Evolutionary conservation across 2,113 vertebrate genomes (phyloP).

Genomic region (Actinemys pallida): DNA sequence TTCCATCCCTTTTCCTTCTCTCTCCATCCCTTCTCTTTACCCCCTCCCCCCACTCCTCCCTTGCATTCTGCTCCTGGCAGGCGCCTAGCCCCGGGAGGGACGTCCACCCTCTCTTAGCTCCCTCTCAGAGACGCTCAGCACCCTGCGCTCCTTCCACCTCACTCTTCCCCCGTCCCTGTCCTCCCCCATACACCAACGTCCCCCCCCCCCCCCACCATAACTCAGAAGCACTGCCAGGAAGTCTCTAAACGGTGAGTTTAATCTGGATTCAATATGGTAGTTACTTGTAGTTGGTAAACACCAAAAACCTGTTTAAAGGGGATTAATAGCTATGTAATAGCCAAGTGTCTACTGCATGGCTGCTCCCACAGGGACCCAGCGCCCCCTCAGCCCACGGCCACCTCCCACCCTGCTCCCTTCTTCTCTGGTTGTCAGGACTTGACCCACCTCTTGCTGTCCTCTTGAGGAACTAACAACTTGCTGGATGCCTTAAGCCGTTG

Average conservation of each 20-base stretch:
- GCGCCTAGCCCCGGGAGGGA: not conserved
- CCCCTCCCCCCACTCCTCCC: not conserved
- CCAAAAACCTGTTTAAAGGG: not conserved
- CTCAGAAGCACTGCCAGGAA: not conserved
- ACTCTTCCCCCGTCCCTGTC: not conserved
- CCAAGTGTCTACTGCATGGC: not conserved
- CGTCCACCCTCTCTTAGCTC: not conserved
- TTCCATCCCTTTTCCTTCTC: not conserved
- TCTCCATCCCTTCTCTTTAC: not conserved
- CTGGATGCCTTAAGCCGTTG: not conserved
- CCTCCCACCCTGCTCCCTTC: not conserved
- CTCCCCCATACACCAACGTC: no score
- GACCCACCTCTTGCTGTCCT: not conserved
- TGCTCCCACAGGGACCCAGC: not conserved
- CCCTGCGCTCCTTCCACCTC: not conserved
- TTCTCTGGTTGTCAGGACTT: rapidly evolving
- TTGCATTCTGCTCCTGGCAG: not conserved
- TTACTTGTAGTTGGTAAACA: not conserved
- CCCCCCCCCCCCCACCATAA: not conserved
- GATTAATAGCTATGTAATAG: constrained; percentile 5
- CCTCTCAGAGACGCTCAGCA: not conserved
- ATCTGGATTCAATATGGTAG: constrained; percentile 3
- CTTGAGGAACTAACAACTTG: not conserved
- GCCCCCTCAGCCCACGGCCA: not conserved
- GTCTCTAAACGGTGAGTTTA: constrained; percentile 11